A percentile compares a stretch with the other conserved stretches of the same genome.
Evolutionary conservation across 2,113 vertebrate species (phyloP).

Genomic region (Glaucidium brasilianum): DNA sequence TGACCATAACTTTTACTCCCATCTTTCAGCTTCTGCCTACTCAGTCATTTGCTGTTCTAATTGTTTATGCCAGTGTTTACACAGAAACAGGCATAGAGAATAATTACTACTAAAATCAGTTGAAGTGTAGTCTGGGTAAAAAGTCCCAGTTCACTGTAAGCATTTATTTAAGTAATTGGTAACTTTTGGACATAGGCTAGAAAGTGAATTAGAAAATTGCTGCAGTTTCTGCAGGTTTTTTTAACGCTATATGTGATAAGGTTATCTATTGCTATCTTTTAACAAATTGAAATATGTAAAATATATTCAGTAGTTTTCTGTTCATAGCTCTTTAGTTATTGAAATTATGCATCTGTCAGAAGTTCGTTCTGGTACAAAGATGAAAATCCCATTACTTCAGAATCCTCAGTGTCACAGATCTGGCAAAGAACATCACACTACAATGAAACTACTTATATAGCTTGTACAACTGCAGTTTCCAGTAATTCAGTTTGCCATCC

Average conservation of each 20-base stretch:
- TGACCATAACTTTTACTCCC: neutral
- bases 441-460: rapidly evolving
- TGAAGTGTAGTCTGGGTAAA: neutral
- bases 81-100: neutral
- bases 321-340: neutral
- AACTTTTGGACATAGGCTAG: neutral
- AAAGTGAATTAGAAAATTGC: neutral
- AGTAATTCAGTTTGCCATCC: neutral
- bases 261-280: neutral
- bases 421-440: neutral
- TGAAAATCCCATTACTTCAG: neutral
- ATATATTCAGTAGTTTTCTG: neutral
- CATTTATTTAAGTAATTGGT: neutral
- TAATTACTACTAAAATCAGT: neutral
- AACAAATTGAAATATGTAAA: neutral
- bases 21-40: neutral
- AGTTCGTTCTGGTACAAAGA: neutral
- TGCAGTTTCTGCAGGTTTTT: neutral
- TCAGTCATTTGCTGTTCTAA: neutral
- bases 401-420: neutral
- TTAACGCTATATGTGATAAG: neutral
- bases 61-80: neutral
- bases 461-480: neutral
- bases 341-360: neutral
- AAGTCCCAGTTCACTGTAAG: neutral